phyloP scores from a whole-genome alignment of 2,797 vertebrate genomes.

The Malurus leucopterus region DNA sequence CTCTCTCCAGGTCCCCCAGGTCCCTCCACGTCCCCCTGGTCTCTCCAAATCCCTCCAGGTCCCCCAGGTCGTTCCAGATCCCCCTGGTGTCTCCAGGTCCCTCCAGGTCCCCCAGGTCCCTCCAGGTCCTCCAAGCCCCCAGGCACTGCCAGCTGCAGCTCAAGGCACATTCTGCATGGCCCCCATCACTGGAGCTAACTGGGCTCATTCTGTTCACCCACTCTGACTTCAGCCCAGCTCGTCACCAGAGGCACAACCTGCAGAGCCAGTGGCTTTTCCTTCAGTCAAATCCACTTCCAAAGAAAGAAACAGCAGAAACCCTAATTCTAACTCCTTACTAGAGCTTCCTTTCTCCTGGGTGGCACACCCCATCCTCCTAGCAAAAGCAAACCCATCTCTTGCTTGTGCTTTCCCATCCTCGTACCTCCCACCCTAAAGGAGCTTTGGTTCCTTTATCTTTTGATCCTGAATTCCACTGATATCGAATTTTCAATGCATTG shows the following conservation, averaged over 20 bases:
- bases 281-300: neutral
- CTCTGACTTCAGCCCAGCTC: neutral
- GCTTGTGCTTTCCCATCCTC: neutral
- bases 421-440: neutral
- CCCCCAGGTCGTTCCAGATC: neutral
- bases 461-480: neutral
- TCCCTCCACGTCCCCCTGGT: too few relatives aligned
- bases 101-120: neutral
- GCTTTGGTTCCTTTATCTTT: neutral
- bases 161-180: neutral
- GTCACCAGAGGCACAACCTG: neutral
- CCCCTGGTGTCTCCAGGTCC: neutral
- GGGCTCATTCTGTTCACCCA: accelerated
- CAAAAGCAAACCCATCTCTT: neutral
- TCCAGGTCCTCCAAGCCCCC: neutral
- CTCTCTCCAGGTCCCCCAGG: too few relatives aligned
- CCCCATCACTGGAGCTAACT: neutral
- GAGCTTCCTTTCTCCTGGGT: neutral
- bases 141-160: neutral
- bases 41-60: too few relatives aligned
- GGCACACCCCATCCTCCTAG: neutral
- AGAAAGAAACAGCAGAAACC: neutral
- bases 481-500: neutral
- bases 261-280: neutral
- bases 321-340: neutral